These are phyloP conservation scores for Epistrophe eligans DNA, from an alignment of 2,888 invertebrate species.

Conservation along the genomic window DNA sequence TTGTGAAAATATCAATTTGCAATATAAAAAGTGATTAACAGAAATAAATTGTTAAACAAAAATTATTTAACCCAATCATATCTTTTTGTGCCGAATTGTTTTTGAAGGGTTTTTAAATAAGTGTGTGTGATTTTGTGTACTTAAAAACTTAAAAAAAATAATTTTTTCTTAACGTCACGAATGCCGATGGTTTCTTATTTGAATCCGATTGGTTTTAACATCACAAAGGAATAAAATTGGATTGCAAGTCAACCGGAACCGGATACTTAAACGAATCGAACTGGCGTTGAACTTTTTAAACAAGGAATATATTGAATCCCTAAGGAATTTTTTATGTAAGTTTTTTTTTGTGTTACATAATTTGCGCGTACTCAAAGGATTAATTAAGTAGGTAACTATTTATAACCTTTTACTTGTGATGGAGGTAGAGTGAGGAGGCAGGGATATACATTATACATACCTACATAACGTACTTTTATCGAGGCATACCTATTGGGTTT, in stretches of 20 bases:
- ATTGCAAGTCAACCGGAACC: conserved; percentile 17
- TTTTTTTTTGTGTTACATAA: conserved; percentile 1
- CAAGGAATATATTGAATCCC: conserved; percentile 70
- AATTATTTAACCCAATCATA: not conserved
- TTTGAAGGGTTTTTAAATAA: not conserved
- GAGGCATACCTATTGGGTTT: too few relatives aligned
- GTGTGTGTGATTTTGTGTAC: not conserved
- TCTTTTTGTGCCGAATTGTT: conserved; percentile 1
- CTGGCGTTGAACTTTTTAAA: conserved; percentile 71
- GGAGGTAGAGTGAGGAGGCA: too few relatives aligned
- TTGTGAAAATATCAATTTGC: not conserved
- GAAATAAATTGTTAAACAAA: not conserved
- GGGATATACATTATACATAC: too few relatives aligned
- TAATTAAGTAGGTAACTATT: too few relatives aligned
- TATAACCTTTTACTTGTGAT: too few relatives aligned
- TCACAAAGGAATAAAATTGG: conserved; percentile 2
- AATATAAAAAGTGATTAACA: conserved; percentile 2
- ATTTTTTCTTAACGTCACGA: not conserved
- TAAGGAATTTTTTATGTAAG: conserved; percentile 74
- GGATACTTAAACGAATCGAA: conserved; percentile 64
- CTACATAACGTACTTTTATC: too few relatives aligned
- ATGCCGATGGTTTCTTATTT: conserved; percentile 3
- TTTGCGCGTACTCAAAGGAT: not conserved
- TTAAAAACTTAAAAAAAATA: conserved; percentile 9
- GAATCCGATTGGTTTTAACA: not conserved